Evolutionary conservation across 2,888 invertebrate genomes (phyloP).

Genomic region (Trichopoda pennipes): DNA sequence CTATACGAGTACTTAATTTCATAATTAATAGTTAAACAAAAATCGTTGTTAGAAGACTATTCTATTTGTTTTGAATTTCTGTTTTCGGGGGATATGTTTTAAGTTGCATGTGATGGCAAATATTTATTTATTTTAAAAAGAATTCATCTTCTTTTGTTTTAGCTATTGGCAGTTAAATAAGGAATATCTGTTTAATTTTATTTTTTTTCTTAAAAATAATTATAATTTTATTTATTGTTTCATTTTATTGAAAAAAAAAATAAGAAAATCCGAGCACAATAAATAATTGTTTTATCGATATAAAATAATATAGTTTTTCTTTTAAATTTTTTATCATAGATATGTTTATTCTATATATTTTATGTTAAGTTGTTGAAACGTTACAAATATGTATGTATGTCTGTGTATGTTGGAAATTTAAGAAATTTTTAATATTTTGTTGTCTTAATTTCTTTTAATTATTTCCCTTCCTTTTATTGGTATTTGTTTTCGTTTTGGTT

Average conservation of each 20-base stretch:
- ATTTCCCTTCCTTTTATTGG: too few relatives aligned
- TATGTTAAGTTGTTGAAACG: conserved; percentile 26
- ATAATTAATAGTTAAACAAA: conserved; percentile 46
- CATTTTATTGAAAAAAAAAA: not conserved
- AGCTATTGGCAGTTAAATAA: conserved; percentile 62
- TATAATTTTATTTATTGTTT: not conserved
- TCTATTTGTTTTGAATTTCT: conserved; percentile 25
- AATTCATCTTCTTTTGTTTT: conserved; percentile 16
- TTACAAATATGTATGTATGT: conserved; percentile 30
- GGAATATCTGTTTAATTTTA: conserved; percentile 20
- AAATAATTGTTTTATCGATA: conserved; percentile 11
- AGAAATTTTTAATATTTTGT: conserved; percentile 4
- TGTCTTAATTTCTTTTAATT: conserved; percentile 19
- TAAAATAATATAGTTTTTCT: conserved; percentile 28
- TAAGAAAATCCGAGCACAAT: conserved; percentile 18
- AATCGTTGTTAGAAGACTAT: conserved; percentile 66
- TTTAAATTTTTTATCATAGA: conserved; percentile 36
- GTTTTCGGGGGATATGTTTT: conserved; percentile 62
- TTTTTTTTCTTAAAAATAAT: conserved; percentile 21
- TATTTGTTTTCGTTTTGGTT: too few relatives aligned
- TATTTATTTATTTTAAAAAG: conserved; percentile 10
- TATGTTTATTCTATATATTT: conserved; percentile 63
- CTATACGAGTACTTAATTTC: too few relatives aligned
- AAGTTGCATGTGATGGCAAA: conserved; percentile 61
- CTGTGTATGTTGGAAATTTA: not conserved